Evolutionary conservation across 2,113 vertebrate genomes (phyloP).

Genomic region (Emydura subglobosa): DNA sequence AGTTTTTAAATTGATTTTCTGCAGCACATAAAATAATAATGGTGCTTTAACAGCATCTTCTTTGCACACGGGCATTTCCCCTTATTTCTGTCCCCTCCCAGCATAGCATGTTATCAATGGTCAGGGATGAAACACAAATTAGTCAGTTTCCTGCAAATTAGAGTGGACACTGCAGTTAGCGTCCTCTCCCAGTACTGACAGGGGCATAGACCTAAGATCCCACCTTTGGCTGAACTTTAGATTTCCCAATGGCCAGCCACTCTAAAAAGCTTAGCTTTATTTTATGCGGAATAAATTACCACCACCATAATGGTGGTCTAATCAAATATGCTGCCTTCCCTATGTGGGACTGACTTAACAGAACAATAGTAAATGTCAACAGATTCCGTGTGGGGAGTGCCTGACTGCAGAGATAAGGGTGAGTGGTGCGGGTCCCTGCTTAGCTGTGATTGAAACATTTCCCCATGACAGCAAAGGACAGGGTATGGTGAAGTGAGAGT

Average conservation of each 20-base stretch:
- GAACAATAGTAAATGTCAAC: constrained; percentile 77
- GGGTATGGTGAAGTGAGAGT: not conserved
- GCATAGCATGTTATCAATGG: rapidly evolving
- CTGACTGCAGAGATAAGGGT: constrained; percentile 50
- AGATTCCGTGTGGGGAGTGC: constrained; percentile 55
- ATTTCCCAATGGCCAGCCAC: not conserved
- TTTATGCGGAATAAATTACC: not conserved
- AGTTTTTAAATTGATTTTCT: not conserved
- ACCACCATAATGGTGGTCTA: not conserved
- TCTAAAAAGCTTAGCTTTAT: not conserved
- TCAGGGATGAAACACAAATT: not conserved
- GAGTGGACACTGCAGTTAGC: not conserved
- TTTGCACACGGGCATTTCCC: not conserved
- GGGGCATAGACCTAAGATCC: not conserved
- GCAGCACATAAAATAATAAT: rapidly evolving
- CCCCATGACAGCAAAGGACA: constrained; percentile 53
- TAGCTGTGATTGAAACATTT: not conserved
- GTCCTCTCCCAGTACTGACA: not conserved
- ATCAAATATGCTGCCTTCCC: not conserved
- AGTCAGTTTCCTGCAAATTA: rapidly evolving
- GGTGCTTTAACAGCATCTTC: not conserved
- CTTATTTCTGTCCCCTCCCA: not conserved
- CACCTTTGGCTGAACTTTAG: not conserved
- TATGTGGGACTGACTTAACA: constrained; percentile 50
- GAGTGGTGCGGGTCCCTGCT: not conserved